Percentiles rank a stretch among this genome's conserved stretches.
Evolutionary conservation across 1,140 invertebrate genomes (phyloP).

Genomic region (Lerema accius): DNA sequence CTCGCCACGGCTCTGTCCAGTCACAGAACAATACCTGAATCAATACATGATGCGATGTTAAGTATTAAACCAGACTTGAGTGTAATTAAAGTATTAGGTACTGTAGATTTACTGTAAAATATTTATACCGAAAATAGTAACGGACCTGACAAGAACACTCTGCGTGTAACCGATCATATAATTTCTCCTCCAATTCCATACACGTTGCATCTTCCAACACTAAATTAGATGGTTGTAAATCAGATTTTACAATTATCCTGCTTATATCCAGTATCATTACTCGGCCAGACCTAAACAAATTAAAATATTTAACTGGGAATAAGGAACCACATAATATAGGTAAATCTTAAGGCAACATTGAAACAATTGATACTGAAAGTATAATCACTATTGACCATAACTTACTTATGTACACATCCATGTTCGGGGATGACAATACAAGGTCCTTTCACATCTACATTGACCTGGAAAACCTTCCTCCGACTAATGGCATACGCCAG

Average conservation of each 20-base stretch:
- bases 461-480: conserved; percentile 88
- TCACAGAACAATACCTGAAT: conserved; percentile 83
- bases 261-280: conserved; percentile 90
- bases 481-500: conserved; percentile 84
- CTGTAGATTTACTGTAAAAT: too few relatives aligned
- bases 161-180: conserved; percentile 91
- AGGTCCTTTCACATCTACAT: conserved; percentile 90
- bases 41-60: not conserved
- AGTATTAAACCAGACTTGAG: too few relatives aligned
- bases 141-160: conserved; percentile 87
- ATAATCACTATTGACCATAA: conserved; percentile 27
- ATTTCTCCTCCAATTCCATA: conserved; percentile 91
- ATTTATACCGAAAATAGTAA: too few relatives aligned
- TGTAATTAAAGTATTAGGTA: too few relatives aligned
- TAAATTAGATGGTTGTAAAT: conserved; percentile 87
- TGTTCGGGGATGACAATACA: conserved; percentile 91
- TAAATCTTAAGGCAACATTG: not conserved
- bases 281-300: conserved; percentile 85
- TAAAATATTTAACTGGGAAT: not conserved
- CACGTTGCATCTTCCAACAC: conserved; percentile 90
- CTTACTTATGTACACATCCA: conserved; percentile 89
- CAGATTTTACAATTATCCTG: conserved; percentile 87
- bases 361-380: too few relatives aligned
- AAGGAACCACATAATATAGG: not conserved
- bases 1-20: conserved; percentile 89